Evolutionary conservation across 2,888 invertebrate genomes (phyloP), one percentile per base, ranked within the genome.

Genomic region (Leptogaster cylindrica): DNA sequence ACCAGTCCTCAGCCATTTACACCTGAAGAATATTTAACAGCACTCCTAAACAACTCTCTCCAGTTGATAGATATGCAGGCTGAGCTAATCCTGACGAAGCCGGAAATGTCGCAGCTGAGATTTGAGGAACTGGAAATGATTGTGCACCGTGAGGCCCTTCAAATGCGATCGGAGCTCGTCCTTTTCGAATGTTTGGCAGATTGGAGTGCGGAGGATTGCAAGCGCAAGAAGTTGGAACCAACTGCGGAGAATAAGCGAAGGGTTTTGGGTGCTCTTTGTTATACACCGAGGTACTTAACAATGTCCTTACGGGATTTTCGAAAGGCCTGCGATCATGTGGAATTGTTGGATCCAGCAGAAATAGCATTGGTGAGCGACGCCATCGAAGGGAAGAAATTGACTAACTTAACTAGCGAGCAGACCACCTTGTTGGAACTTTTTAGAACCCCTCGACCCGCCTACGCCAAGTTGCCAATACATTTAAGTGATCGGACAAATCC

Each of bases 11-110:
- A 76, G 74, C 79, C 79, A 27, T 79, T 80, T 65, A 79, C 80
- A 36, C 78, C 79, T 28, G 81, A 81, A 66, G 81, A 81, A 68
- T 79, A 77, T 67, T 76, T 80, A 64, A 76, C 78, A 36, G 80
- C 80, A 5, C 68, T 81, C 71, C 72, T 81, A 46, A 79, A 77
- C 70, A 81, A 81, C 68, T 76, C 79, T 2, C 73, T 81, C 16
- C 81, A 81, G 70, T 71, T 81, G 51, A 81, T 81, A 66, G 81
- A 81, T 28, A 81, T 81, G 80, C 78, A 80, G 25, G 80, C 81
- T n/a, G 78, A 78, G 69, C 73, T 78, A 52, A 71, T 81, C 61
- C 72, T 81, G 18, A 75, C 76, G 44, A 77, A 77, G 72, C 72
- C 74, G 2, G 77, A 77, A 72, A 78, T 81, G 68, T 72, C 72